Conservation (phyloP, 2,888 invertebrate species). For the Heliconius sara region DNA sequence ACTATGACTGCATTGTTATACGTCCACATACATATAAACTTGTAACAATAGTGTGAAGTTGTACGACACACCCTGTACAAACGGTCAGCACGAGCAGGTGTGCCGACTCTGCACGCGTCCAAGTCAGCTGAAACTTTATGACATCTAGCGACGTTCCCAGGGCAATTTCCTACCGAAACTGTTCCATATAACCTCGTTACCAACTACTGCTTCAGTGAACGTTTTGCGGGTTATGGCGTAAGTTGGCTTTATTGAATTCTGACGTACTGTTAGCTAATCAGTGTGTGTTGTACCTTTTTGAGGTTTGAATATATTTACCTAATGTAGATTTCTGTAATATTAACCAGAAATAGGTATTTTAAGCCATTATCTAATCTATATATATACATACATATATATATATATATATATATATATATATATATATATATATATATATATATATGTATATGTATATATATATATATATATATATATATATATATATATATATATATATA, state of each 20-base stretch:
- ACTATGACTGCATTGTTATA: slow-evolving; percentile 26
- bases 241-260: slow-evolving; percentile 76
- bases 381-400: too few relatives aligned
- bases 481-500: too few relatives aligned
- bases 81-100: slow-evolving; percentile 65
- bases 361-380: too few relatives aligned
- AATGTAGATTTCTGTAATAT: too few relatives aligned
- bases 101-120: slow-evolving; percentile 65
- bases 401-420: too few relatives aligned
- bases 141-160: slow-evolving; percentile 73
- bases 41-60: slow-evolving; percentile 45
- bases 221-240: slow-evolving; percentile 70
- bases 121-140: slow-evolving; percentile 72
- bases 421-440: too few relatives aligned
- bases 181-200: slow-evolving; percentile 79
- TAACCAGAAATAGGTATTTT: too few relatives aligned
- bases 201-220: slow-evolving; percentile 70
- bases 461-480: too few relatives aligned
- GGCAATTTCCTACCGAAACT: slow-evolving; percentile 75
- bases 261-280: slow-evolving; percentile 45
- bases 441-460: too few relatives aligned
- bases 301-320: not conserved
- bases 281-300: slow-evolving; percentile 46
- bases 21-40: slow-evolving; percentile 27
- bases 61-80: slow-evolving; percentile 57